A percentile compares a stretch with the other conserved stretches of the same genome.
phyloP scores from a whole-genome alignment of 2,888 invertebrate species.

The Chrysolina americana region DNA sequence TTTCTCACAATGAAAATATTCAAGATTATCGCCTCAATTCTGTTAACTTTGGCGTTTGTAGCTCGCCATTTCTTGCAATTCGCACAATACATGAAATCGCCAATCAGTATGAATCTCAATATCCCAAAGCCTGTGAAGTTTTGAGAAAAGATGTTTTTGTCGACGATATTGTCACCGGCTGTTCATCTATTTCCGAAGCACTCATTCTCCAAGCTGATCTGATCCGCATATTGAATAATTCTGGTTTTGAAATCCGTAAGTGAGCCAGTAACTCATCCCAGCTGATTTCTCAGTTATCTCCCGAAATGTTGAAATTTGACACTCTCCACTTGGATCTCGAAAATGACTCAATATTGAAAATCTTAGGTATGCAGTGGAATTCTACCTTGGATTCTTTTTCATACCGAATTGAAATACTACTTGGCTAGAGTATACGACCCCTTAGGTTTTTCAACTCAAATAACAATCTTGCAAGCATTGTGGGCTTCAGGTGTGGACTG shows the following conservation, averaged over 20 bases:
- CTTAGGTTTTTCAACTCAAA: neutral
- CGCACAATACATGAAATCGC: neutral
- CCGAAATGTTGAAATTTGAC: slow-evolving; percentile 3
- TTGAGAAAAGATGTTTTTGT: neutral
- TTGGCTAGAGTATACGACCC: neutral
- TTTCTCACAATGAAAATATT: neutral
- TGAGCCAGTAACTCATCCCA: neutral
- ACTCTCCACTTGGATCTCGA: neutral
- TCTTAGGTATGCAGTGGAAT: neutral
- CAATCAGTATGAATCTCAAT: neutral
- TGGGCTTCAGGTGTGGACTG: neutral
- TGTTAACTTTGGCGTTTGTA: neutral
- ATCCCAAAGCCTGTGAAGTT: slow-evolving; percentile 11
- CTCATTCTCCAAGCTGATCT: neutral
- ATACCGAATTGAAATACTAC: neutral
- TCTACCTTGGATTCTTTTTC: neutral
- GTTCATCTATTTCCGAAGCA: neutral
- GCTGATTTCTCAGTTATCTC: neutral
- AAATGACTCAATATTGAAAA: neutral
- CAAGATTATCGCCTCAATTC: neutral
- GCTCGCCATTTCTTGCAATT: neutral
- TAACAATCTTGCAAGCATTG: neutral
- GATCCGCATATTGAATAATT: neutral
- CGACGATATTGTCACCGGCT: neutral
- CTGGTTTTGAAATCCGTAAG: neutral